Base-by-base conservation (phyloP, 2,113 vertebrate species). In the Piaya cayana region DNA sequence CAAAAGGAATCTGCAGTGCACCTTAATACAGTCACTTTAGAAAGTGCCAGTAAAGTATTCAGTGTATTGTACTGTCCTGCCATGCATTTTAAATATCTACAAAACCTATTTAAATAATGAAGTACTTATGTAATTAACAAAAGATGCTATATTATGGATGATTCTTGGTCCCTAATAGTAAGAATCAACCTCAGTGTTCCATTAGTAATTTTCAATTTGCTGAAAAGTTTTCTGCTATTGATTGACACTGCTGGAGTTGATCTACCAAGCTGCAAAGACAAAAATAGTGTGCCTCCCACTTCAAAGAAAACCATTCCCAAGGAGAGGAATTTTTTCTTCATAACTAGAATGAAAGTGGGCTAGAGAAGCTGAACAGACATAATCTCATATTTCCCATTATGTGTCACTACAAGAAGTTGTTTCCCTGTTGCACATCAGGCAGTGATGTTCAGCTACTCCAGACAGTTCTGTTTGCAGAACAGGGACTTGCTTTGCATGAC, bases 151-250 rank as follows among this genome's bases (percentile, higher is more conserved):
- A 72, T 95, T 90, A 95, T 86, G 63, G 68, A 83, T 91, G 68
- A 59, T 74, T 88, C 71, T 80, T 82, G 59, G 42, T 82, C 90
- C 36, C 78, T 86, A 53, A 45, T 25, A 72, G 9, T 91, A 80
- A 65, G 14, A 86, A 77, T 50, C 37, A 89, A 20, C 50, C 55
- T 42, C 75, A 82, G 55, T 43, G 27, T 92, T 94, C 75, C 87
- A 50, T 90, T 47, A 74, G 20, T 77, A 75, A 79, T 91, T 95
- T 95, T 95, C 82, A 94, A 80, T 90, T 90, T 82, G 21, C 71
- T 91, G 67, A 63, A 88, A 82, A 62, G 29, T 72, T 74, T 95
- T 94, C 63, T 90, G 71, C 53, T 29, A 26, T 65, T 85, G 52
- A 93, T 79, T 76, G 65, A 68, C 81, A 43, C 23, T 85, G 21